These are phyloP conservation scores for Diplolepis rosae DNA, from an alignment of 2,888 invertebrate species.

Conservation along the genomic window DNA sequence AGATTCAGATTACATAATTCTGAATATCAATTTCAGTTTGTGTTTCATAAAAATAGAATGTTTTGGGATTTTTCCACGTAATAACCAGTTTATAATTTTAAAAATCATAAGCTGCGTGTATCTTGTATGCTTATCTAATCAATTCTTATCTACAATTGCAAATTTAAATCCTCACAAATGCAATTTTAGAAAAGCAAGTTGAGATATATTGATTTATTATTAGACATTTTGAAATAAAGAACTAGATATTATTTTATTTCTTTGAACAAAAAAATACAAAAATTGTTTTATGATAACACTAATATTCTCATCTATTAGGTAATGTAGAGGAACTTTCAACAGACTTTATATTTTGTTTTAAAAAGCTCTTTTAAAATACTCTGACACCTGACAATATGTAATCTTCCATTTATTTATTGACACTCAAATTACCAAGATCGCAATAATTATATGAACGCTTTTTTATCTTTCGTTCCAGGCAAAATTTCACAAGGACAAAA, in stretches of 20 bases:
- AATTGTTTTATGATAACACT: too few species aligned
- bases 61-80: background rate
- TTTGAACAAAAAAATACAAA: too few species aligned
- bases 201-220: too few species aligned
- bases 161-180: too few species aligned
- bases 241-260: too few species aligned
- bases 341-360: background rate
- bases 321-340: background rate
- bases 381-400: background rate
- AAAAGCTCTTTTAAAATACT: background rate
- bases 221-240: too few species aligned
- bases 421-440: slow-evolving; percentile 13
- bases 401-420: slow-evolving; percentile 25
- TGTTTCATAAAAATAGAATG: background rate
- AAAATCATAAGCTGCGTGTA: too few species aligned
- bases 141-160: background rate
- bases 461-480: background rate
- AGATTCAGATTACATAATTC: background rate
- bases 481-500: background rate
- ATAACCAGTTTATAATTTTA: background rate
- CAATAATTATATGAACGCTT: background rate
- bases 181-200: too few species aligned
- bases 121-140: background rate
- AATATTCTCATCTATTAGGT: background rate
- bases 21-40: background rate